Conservation (phyloP, 2,888 invertebrate species). For the Nephrotoma guestfalica region DNA sequence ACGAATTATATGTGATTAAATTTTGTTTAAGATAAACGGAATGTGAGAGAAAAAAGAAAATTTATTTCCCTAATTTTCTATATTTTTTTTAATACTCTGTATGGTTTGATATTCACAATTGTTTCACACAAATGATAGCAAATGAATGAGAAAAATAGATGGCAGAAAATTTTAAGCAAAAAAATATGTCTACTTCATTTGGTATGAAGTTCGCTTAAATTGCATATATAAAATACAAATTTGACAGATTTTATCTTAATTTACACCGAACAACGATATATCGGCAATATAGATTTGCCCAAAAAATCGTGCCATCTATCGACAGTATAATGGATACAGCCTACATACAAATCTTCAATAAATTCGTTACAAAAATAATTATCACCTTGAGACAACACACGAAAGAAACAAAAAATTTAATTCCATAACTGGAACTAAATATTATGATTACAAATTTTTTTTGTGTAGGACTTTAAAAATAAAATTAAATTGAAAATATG, state of each 20-base stretch:
- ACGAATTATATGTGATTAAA: neutral
- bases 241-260: neutral
- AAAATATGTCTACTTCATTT: neutral
- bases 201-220: neutral
- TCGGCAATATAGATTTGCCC: neutral
- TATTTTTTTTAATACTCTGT: neutral
- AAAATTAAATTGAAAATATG: neutral
- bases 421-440: neutral
- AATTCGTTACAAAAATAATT: neutral
- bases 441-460: neutral
- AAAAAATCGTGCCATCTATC: neutral
- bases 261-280: neutral
- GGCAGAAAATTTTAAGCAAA: neutral
- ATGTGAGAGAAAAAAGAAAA: neutral
- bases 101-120: neutral
- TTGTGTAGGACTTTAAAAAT: neutral
- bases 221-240: neutral
- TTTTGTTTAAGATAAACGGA: neutral
- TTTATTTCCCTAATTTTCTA: neutral
- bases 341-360: neutral
- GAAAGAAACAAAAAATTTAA: neutral
- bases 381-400: neutral
- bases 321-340: neutral
- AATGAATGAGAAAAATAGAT: slow-evolving; percentile 1
- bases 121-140: neutral